Percentiles rank a stretch among this genome's conserved stretches.
These are phyloP conservation scores for Misgurnus anguillicaudatus DNA, from an alignment of 2,113 vertebrate genomes.

Conservation along the genomic window DNA sequence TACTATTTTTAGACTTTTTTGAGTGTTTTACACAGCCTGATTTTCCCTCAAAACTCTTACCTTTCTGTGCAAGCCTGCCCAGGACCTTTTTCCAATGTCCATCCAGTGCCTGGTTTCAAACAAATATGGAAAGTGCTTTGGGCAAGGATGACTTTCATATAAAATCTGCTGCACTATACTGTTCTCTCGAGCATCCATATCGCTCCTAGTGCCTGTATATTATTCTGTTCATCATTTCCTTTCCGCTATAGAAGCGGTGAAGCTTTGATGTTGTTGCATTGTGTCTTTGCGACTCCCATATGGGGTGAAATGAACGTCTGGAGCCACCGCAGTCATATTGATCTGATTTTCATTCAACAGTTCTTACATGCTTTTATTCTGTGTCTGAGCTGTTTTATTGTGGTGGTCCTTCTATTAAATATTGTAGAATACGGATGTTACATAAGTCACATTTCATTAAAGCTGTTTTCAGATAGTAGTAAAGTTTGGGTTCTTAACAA, in stretches of 20 bases:
- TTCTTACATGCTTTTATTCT: not conserved
- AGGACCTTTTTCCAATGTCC: conserved; percentile 19
- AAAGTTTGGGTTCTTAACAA: not conserved
- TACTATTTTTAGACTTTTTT: too few species aligned
- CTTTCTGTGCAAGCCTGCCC: conserved; percentile 5
- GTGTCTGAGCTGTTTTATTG: not conserved
- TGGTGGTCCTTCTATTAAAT: not conserved
- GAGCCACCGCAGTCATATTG: not conserved
- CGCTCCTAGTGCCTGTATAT: not conserved
- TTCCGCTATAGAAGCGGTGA: not conserved
- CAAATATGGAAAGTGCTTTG: not conserved
- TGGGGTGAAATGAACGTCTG: conserved; percentile 6
- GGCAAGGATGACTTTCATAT: not conserved
- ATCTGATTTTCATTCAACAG: not conserved
- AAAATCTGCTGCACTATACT: not conserved
- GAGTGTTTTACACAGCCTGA: too few species aligned
- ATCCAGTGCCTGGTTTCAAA: not conserved
- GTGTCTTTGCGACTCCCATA: not conserved
- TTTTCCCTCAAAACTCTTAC: conserved; percentile 12
- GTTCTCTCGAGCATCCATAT: not conserved
- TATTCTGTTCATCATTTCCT: not conserved
- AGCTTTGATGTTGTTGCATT: not conserved
- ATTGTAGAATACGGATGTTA: not conserved
- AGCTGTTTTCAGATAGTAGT: not conserved
- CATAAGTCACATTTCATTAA: conserved; percentile 15